phyloP scores from a whole-genome alignment of 2,888 invertebrate genomes.

The Lordiphosa andalusiaca region DNA sequence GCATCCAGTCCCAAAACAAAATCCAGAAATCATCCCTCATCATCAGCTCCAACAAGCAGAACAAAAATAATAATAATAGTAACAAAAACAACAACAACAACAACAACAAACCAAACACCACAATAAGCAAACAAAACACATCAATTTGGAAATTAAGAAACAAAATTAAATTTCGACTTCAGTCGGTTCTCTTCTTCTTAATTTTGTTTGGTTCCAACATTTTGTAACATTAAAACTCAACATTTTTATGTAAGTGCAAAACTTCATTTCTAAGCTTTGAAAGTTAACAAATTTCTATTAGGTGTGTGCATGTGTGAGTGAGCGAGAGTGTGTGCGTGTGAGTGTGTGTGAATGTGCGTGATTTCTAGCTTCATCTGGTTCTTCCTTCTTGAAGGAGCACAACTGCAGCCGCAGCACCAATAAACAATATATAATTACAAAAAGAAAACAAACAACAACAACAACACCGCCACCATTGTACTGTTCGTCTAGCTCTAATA shows the following conservation, averaged over 20 bases:
- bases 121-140: constrained; percentile 18
- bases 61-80: constrained; percentile 18
- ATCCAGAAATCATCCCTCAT: too few species aligned
- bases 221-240: constrained; percentile 1
- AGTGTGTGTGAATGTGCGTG: not conserved
- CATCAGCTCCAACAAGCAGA: too few species aligned
- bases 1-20: constrained; percentile 4
- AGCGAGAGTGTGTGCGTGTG: not conserved
- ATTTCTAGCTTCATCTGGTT: constrained; percentile 1
- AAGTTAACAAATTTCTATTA: constrained; percentile 14
- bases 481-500: constrained; percentile 21
- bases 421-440: not conserved
- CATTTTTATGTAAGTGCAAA: constrained; percentile 1
- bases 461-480: constrained; percentile 43
- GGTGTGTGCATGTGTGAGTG: constrained; percentile 3
- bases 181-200: not conserved
- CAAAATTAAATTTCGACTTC: constrained; percentile 6
- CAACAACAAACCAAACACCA: constrained; percentile 18
- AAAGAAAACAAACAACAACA: constrained; percentile 11
- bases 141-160: constrained; percentile 15
- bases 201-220: not conserved
- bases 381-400: constrained; percentile 7
- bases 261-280: constrained; percentile 8
- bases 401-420: constrained; percentile 2
- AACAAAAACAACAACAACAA: constrained; percentile 22